These are phyloP conservation scores for Tringa solitaria DNA, from an alignment of 2,113 vertebrate genomes.

Conservation along the genomic window DNA sequence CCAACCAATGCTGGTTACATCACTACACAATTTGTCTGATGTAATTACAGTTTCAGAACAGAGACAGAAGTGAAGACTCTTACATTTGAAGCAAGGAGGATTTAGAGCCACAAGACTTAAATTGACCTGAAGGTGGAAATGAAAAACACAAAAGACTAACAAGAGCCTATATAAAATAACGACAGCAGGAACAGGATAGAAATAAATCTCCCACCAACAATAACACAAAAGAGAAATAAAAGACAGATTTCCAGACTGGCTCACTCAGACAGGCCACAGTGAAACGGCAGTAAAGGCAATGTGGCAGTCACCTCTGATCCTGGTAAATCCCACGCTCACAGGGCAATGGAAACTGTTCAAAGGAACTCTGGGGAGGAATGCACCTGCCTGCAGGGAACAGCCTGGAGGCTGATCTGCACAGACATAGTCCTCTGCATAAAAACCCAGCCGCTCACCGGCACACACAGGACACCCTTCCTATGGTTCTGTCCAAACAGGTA, in stretches of 20 bases:
- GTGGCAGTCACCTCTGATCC: conserved; percentile 49
- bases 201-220: conserved; percentile 48
- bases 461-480: not conserved
- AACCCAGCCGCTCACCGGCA: not conserved
- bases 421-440: not conserved
- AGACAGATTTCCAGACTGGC: conserved; percentile 43
- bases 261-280: not conserved
- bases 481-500: not conserved
- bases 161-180: conserved; percentile 38
- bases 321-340: conserved; percentile 18
- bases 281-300: conserved; percentile 33
- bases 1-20: not conserved
- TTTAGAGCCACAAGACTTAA: conserved; percentile 31
- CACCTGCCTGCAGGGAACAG: not conserved
- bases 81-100: not conserved
- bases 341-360: conserved; percentile 40
- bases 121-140: conserved; percentile 5
- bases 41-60: not conserved
- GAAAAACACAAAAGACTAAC: conserved; percentile 37
- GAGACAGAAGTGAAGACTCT: not conserved
- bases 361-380: not conserved
- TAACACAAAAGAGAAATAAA: conserved; percentile 53
- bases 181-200: conserved; percentile 22
- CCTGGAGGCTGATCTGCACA: not conserved
- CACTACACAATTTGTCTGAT: not conserved